Evolutionary conservation across 2,888 invertebrate species (phyloP), one percentile per base, ranked within the genome.

Genomic region (Drosophila mulleri): DNA sequence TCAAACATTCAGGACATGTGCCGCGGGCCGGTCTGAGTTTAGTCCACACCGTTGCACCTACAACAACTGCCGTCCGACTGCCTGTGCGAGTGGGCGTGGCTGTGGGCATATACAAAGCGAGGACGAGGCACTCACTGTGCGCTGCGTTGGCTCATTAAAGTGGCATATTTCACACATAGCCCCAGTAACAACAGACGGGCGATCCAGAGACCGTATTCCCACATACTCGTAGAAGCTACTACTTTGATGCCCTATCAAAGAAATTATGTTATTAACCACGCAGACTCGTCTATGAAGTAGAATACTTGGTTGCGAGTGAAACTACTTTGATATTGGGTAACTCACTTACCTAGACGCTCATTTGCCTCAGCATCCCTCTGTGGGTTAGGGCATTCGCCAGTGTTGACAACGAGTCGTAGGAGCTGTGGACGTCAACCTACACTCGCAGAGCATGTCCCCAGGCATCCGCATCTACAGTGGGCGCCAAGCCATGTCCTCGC

Each of bases 81-180:
- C 47, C 48, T 39, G 39, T 41, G 29, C 32, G 16, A 23, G 62
- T 56, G 73, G 73, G 68, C 75, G 62, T 65, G 62, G 50, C 52
- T 6, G 26, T 12, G 23, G 48, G 41, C 54, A 50, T 16, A n/a
- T 32, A 47, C 63, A 74, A 64, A 68, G 57, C 67, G 71, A 14
- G 64, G 59, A 80, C 82, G 70, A 16, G 37, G 72, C 86, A 86
- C 89, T 88, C 82, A 74, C 26, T 8, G 79, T 81, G 71, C 88
- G 79, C 87, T 70, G 76, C 83, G 84, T 72, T 88, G 87, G 79
- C 87, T 84, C 87, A 84, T 84, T 84, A 84, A 84, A 84, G 84
- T 84, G 84, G 84, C 89, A 88, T 84, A 86, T 84, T 88, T 84
- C 84, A 87, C 84, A 84, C 84, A 88, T 86, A 86, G 84, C 54